Base-by-base conservation (phyloP, 2,888 invertebrate genomes). In the Nomada hirtipes region DNA sequence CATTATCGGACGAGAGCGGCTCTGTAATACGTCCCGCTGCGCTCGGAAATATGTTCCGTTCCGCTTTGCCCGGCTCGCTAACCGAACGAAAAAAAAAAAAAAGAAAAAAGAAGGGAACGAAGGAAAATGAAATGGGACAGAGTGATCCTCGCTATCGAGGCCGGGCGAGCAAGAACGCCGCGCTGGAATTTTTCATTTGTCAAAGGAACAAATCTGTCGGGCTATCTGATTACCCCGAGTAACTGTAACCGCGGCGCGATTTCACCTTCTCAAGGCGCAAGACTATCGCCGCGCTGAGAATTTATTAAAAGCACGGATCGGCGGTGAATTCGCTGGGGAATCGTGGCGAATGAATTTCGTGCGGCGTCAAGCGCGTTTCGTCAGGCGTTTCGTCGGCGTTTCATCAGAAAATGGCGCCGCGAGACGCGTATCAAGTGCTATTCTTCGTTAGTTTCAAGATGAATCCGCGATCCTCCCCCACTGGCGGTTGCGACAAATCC, bases 1-100 rank as follows among this genome's bases (percentile, higher is more conserved):
- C 93, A 93, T 93, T 93, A 93, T 92, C 90, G 90, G 88, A 88
- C 90, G 88, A 89, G 88, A 89, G 85, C 90, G 88, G 85, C 68
- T 78, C 71, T 86, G 89, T 91, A 90, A 90, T 91, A 90, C 89
- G 88, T 91, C 92, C 92, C 88, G 91, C 91, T 91, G 90, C 80
- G 91, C 80, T 88, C 86, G 88, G 88, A 91, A 91, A 91, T 89
- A 89, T 89, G 85, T 76, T 78, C 57, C 55, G 78, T 79, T 80
- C 77, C 88, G 78, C 79, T 87, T 84, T 82, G 80, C 80, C 81
- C 83, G 76, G 44, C 68, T 68, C 61, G 55, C 47, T 69, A 53
- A 52, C 68, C 64, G 72, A 63, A 76, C 55, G 61, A 57, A 65
- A 73, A 59, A 59, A 68, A 59, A 68, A 29, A 47, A 55, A 26